Evolutionary conservation across 1,140 invertebrate genomes (phyloP), one percentile per base, ranked within the genome.

Genomic region (Hypsibius dujardini): DNA sequence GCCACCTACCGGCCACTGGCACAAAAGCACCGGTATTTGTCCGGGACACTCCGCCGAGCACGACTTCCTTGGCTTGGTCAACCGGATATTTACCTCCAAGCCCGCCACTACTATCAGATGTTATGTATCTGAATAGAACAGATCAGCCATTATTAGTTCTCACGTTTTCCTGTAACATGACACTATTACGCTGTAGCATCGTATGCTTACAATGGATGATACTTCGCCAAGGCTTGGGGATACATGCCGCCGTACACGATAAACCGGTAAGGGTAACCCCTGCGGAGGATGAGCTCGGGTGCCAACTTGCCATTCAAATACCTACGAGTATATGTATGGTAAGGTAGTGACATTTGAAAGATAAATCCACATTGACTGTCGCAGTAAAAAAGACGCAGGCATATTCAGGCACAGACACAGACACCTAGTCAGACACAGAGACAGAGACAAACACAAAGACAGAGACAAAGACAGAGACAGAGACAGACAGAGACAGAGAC

Each of bases 171-270:
- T 12, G 7, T 12, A n/a, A 7, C 50, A 56, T 56, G 50, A 56
- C 28, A 28, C 28, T 28, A 56, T 56, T 56, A 12, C 50, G 50
- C 50, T 56, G n/a, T 12, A 56, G 50, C 50, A n/a, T 56, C 28
- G 50, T 12, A 56, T 56, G 45, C 12, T 15, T 42, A 67, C 12
- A 67, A 42, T 15, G 62, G 62, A 67, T 67, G 62, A 45, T 15
- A 67, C 3, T 45, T 12, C 3, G 62, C 3, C 7, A 7, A 7
- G 42, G 12, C 62, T 45, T 67, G 62, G 45, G 42, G 42, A 67
- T 67, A 15, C 62, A 67, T 67, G 7, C 62, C 62, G 45, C 62
- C 62, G 62, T 67, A 67, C 12, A 67, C 62, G 42, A 67, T 12
- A 42, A 67, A 67, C 12, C 42, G 62, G 62, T 67, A 67, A 67